Conservation (phyloP, 2,113 vertebrate genomes). For the Amphilophus citrinellus region DNA sequence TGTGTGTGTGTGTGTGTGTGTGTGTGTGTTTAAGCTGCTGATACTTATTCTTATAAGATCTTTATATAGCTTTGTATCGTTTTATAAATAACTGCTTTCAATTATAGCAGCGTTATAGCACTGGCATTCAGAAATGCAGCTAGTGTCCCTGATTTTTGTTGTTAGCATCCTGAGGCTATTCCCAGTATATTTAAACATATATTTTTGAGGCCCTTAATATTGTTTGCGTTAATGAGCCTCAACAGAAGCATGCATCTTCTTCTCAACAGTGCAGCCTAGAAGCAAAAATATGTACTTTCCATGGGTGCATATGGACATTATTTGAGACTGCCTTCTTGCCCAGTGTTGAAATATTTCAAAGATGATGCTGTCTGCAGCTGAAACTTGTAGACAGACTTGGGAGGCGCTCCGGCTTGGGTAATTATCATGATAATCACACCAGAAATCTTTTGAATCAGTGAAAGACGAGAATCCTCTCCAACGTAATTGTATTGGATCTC, state of each 20-base stretch:
- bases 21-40: background rate
- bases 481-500: constrained; percentile 52
- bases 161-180: background rate
- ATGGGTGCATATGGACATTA: background rate
- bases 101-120: background rate
- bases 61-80: background rate
- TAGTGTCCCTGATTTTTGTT: background rate
- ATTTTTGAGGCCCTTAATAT: background rate
- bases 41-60: background rate
- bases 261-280: background rate
- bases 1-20: background rate
- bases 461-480: constrained; percentile 57
- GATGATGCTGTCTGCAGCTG: constrained; percentile 41
- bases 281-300: background rate
- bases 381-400: constrained; percentile 48
- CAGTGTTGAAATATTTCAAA: constrained; percentile 20
- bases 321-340: constrained; percentile 24
- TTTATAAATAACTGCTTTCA: background rate
- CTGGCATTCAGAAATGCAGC: background rate
- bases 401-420: constrained; percentile 34
- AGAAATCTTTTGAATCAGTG: constrained; percentile 67
- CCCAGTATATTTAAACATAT: background rate
- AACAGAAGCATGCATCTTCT: background rate
- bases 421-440: constrained; percentile 78
- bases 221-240: background rate